A percentile compares a stretch with the other conserved stretches of the same genome.
phyloP scores from a whole-genome alignment of 2,888 invertebrate species.

The Cynaeus angustus region DNA sequence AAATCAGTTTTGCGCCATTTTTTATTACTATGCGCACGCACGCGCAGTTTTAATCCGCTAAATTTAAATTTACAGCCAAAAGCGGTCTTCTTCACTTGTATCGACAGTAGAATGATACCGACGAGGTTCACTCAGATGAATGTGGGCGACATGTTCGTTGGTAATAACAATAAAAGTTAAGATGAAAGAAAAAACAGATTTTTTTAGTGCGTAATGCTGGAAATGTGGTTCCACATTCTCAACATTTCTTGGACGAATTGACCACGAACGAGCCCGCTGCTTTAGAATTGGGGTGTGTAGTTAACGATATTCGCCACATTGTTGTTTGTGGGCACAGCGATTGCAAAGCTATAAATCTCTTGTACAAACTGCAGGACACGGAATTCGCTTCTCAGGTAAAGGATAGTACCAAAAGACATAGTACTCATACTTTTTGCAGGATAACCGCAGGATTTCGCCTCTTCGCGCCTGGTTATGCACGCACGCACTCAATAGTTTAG shows the following conservation, averaged over 20 bases:
- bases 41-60: constrained; percentile 24
- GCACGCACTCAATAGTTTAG: constrained; percentile 87
- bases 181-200: background rate
- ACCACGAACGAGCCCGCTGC: constrained; percentile 97
- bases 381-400: constrained; percentile 81
- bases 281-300: constrained; percentile 93
- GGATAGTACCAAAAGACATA: too few species aligned
- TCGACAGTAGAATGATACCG: constrained; percentile 98
- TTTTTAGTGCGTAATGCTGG: constrained; percentile 94
- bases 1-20: constrained; percentile 17
- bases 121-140: constrained; percentile 95
- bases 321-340: constrained; percentile 98
- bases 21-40: constrained; percentile 25
- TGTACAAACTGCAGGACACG: constrained; percentile 87
- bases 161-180: constrained; percentile 71
- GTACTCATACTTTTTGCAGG: constrained; percentile 70
- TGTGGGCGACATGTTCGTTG: constrained; percentile 98
- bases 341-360: constrained; percentile 97
- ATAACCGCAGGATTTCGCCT: constrained; percentile 88
- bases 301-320: constrained; percentile 92
- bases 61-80: constrained; percentile 82
- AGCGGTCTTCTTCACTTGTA: constrained; percentile 97
- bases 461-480: constrained; percentile 93
- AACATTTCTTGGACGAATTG: constrained; percentile 88
- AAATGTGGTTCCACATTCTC: constrained; percentile 94